phyloP scores from a whole-genome alignment of 2,113 vertebrate species.

The Corydoras sp. region DNA sequence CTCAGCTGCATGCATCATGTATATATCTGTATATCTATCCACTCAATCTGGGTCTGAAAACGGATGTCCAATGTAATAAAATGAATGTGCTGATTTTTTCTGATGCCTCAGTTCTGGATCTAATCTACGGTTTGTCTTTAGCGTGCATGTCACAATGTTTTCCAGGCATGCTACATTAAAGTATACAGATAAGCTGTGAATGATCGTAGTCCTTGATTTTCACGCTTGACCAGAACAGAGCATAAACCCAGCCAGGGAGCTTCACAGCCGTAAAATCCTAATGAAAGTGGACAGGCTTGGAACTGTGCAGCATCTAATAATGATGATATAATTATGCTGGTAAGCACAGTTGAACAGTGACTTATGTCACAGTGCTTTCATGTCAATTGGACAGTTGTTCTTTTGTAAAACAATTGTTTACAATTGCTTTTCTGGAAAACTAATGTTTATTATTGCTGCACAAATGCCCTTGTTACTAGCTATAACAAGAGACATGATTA shows the following conservation, averaged over 20 bases:
- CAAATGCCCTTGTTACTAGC: background rate
- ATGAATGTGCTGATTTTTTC: conserved; percentile 39
- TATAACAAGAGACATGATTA: background rate
- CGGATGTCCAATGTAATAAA: conserved; percentile 27
- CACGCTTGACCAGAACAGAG: conserved; percentile 45
- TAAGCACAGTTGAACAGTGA: conserved; percentile 19
- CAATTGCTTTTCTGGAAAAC: conserved; percentile 9
- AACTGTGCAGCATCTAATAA: conserved; percentile 39
- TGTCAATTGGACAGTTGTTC: conserved; percentile 29
- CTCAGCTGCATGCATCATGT: conserved; percentile 5
- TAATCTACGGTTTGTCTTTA: conserved; percentile 3
- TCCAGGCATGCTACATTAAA: conserved; percentile 11
- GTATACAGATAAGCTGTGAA: conserved; percentile 18
- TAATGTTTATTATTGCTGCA: background rate
- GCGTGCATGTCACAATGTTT: conserved; percentile 27
- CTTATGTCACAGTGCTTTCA: conserved; percentile 33
- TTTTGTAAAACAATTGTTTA: conserved; percentile 21
- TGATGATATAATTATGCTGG: conserved; percentile 58
- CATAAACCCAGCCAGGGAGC: conserved; percentile 20
- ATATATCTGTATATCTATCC: background rate
- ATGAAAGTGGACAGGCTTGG: conserved; percentile 35
- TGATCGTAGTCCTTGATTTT: conserved; percentile 29
- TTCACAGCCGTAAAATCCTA: conserved; percentile 8
- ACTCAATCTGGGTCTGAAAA: background rate
- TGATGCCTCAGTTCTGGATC: background rate